Percentiles rank a stretch among this genome's conserved stretches.
Evolutionary conservation across 2,888 invertebrate genomes (phyloP).

Genomic region (Chaitophorus viminalis): DNA sequence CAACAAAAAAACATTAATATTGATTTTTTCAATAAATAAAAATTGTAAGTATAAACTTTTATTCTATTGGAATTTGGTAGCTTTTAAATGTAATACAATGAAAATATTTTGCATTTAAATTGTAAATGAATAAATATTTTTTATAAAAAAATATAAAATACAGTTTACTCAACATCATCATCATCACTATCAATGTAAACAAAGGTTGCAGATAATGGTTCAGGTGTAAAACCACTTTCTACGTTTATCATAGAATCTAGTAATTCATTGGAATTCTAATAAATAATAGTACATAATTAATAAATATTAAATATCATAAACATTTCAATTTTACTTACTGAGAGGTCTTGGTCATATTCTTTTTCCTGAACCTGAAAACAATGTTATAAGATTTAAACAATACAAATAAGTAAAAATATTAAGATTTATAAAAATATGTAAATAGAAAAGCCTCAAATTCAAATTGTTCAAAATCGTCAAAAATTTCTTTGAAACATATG

Average conservation of each 20-base stretch:
- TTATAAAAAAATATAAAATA: background rate
- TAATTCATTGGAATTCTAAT: conserved; percentile 22
- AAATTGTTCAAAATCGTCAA: background rate
- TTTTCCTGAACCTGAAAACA: conserved; percentile 24
- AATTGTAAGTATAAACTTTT: too few species aligned
- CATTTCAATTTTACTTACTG: background rate
- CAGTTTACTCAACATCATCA: conserved; percentile 12
- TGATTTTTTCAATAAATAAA: too few species aligned
- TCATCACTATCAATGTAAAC: conserved; percentile 48
- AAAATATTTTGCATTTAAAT: background rate
- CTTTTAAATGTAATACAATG: too few species aligned
- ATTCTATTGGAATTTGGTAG: too few species aligned
- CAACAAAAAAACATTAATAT: too few species aligned
- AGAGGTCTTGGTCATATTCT: background rate
- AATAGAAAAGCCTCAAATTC: background rate
- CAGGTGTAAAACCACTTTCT: conserved; percentile 30
- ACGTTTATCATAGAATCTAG: conserved; percentile 23
- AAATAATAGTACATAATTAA: background rate
- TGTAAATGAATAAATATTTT: background rate
- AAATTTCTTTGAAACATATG: too few species aligned
- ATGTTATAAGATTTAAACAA: background rate
- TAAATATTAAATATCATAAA: background rate
- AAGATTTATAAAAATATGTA: background rate
- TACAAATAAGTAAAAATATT: background rate
- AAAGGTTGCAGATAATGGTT: conserved; percentile 33